Conservation (phyloP, 2,113 vertebrate species). For the Leucoraja erinaceus region DNA sequence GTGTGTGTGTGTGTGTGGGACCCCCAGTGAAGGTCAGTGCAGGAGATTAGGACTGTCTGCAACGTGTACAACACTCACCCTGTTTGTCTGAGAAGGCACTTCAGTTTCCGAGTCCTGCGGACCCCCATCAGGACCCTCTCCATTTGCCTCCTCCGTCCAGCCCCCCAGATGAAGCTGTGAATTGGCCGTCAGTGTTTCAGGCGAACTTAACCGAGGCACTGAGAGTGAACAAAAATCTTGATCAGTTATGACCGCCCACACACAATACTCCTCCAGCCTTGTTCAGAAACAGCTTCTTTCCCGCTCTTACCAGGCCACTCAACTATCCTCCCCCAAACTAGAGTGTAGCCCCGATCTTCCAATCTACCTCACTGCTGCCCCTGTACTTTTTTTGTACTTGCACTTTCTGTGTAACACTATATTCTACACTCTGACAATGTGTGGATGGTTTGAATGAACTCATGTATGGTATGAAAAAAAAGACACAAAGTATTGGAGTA, state of each 20-base stretch:
- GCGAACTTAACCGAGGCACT: conserved; percentile 43
- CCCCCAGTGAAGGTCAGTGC: conserved; percentile 29
- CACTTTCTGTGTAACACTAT: too few relatives aligned
- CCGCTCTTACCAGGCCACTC: too few relatives aligned
- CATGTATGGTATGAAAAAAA: too few relatives aligned
- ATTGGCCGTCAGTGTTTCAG: conserved; percentile 25
- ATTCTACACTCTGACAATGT: too few relatives aligned
- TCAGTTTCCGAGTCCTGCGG: conserved; percentile 53
- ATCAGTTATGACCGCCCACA: conserved; percentile 42
- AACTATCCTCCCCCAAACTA: too few relatives aligned
- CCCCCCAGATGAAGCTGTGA: conserved; percentile 51
- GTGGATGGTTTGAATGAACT: too few relatives aligned
- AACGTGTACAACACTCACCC: conserved; percentile 41
- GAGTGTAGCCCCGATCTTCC: too few relatives aligned
- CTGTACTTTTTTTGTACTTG: too few relatives aligned
- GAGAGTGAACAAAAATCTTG: conserved; percentile 45
- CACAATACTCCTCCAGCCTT: conserved; percentile 36
- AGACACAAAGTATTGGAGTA: too few relatives aligned
- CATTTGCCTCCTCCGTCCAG: conserved; percentile 62
- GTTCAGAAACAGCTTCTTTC: too few relatives aligned
- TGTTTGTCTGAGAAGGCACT: conserved; percentile 57
- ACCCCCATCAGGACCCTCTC: conserved; percentile 43
- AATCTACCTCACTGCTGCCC: too few relatives aligned
- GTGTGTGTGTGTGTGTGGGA: not conserved
- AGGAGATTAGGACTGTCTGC: too few relatives aligned